phyloP scores from a whole-genome alignment of 2,113 vertebrate species.

The Phalacrocorax aristotelis region DNA sequence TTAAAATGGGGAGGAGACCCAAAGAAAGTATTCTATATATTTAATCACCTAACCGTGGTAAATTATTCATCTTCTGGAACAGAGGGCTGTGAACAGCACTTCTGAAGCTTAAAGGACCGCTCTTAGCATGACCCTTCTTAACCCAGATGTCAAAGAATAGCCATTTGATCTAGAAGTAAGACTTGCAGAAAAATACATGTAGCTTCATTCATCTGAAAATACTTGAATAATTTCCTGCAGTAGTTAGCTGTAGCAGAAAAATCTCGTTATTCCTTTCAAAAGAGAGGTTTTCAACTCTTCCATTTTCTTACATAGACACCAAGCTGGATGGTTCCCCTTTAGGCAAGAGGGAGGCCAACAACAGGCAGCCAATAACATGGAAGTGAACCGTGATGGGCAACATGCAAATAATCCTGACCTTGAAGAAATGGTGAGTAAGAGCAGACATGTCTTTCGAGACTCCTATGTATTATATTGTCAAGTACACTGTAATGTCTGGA shows the following conservation, averaged over 20 bases:
- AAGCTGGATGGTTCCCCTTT: constrained; percentile 96
- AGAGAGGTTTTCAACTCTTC: constrained; percentile 24
- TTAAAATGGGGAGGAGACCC: neutral
- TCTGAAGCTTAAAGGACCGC: neutral
- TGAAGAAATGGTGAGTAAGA: constrained; percentile 86
- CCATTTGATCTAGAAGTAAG: neutral
- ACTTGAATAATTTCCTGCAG: neutral
- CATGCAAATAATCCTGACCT: constrained; percentile 83
- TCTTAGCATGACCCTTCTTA: neutral
- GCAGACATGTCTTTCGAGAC: neutral
- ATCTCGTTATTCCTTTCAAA: neutral
- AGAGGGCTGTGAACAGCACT: neutral
- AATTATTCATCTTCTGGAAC: neutral
- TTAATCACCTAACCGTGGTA: neutral
- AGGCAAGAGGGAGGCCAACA: constrained; percentile 82
- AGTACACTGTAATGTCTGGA: neutral
- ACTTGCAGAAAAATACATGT: neutral
- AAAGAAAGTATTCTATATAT: neutral
- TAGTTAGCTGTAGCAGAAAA: neutral
- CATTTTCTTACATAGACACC: constrained; percentile 79
- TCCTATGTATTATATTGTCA: neutral
- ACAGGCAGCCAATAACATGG: constrained; percentile 76
- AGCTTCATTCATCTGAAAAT: neutral
- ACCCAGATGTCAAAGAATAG: neutral
- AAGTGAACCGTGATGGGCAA: constrained; percentile 80